Base-by-base conservation (phyloP, 1,140 invertebrate genomes). In the Parapsyche elsis region DNA sequence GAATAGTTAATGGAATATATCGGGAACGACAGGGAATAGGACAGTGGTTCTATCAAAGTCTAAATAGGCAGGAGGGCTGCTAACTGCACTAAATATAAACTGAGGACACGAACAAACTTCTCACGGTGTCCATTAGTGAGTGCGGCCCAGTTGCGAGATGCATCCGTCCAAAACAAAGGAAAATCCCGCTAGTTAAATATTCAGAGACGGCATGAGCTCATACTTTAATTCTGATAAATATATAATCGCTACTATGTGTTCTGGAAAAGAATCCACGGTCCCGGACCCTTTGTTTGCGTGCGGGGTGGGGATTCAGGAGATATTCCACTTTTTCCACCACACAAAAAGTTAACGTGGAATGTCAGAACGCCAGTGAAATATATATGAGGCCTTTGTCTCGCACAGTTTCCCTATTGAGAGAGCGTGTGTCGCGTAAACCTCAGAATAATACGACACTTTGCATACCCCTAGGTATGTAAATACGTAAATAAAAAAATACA, bases 111-210 rank as follows among this genome's bases (percentile, higher is more conserved):
- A 49, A 44, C n/a, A 19, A 73, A 61, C 78, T 79, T 71, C 53
- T 79, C 78, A 53, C 67, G 44, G 19, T 53, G 70, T 79, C 78
- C 70, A 79, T 79, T 79, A 79, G 78, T 21, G 16, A 79, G 78
- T 21, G 16, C 16, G 45, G 61, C 26, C 59, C 75, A 9, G 46
- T 49, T 26, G 14, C 76, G 45, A 16, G 45, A 45, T 78, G 45
- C 61, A 44, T 19, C 12, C 44, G 64, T 61, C 59, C 12, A 45
- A 49, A 78, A 78, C 76, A 78, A 77, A 77, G 76, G 76, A 45
- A 77, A 64, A 26, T 26, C 59, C 38, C 59, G 26, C 26, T 23
- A 23, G 61, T 49, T 57, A 78, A 78, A 71, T 71, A 78, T 78
- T 78, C 76, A 78, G 23, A 26, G 26, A 45, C 24, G 9, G 23